A percentile compares a stretch with the other conserved stretches of the same genome.
These are phyloP conservation scores for Florisuga fusca DNA, from an alignment of 2,797 vertebrate species.

Conservation along the genomic window DNA sequence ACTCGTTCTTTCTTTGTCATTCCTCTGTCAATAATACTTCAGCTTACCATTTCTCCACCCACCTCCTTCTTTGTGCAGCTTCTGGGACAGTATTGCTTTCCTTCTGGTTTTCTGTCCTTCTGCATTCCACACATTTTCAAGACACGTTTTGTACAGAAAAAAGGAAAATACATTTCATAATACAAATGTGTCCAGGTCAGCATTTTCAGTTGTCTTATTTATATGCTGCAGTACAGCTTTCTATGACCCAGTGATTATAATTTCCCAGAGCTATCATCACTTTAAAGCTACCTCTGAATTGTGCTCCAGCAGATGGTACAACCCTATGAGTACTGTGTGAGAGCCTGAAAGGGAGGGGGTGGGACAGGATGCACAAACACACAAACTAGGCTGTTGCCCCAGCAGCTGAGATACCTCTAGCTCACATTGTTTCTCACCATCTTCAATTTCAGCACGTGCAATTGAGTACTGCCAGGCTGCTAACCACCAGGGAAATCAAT, in stretches of 20 bases:
- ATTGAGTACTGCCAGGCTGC: slow-evolving; percentile 36
- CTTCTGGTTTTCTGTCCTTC: slow-evolving; percentile 75
- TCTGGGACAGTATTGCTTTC: slow-evolving; percentile 71
- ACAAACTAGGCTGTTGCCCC: slow-evolving; percentile 50
- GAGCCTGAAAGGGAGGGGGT: slow-evolving; percentile 56
- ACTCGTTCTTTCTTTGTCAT: slow-evolving; percentile 77
- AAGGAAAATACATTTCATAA: slow-evolving; percentile 80
- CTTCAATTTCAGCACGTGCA: slow-evolving; percentile 36
- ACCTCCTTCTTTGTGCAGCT: slow-evolving; percentile 75
- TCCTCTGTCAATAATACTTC: slow-evolving; percentile 79
- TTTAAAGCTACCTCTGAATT: slow-evolving; percentile 80
- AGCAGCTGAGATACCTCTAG: slow-evolving; percentile 47
- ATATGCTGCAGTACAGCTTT: slow-evolving; percentile 80
- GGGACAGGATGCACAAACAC: background rate
- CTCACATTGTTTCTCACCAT: slow-evolving; percentile 42
- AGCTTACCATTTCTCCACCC: slow-evolving; percentile 74
- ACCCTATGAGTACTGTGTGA: slow-evolving; percentile 32
- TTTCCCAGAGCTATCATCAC: slow-evolving; percentile 81
- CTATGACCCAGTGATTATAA: slow-evolving; percentile 81
- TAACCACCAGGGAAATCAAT: slow-evolving; percentile 66
- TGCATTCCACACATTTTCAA: slow-evolving; percentile 71
- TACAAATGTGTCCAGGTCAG: slow-evolving; percentile 81
- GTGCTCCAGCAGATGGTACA: slow-evolving; percentile 78
- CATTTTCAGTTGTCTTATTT: slow-evolving; percentile 85
- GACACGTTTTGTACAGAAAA: slow-evolving; percentile 77